Percentiles rank a stretch among this genome's conserved stretches.
Conservation (phyloP, 2,797 vertebrate species). For the Oreochromis grahami region DNA sequence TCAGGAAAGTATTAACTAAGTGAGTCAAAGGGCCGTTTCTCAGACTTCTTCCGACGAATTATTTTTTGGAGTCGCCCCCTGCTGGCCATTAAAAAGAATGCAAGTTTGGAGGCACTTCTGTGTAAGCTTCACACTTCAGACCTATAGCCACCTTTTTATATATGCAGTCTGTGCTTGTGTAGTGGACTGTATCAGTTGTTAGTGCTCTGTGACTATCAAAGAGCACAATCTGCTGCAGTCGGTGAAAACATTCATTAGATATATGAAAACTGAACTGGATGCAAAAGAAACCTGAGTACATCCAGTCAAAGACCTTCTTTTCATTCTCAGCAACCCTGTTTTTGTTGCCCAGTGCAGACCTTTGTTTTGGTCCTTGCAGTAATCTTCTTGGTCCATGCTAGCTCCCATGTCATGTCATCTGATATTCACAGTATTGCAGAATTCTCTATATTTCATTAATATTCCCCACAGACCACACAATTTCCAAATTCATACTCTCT, state of each 20-base stretch:
- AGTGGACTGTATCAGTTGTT: background rate
- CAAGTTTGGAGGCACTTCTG: accelerated
- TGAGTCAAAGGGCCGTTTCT: accelerated
- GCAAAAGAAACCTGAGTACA: background rate
- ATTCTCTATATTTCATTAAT: background rate
- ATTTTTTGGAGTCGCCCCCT: background rate
- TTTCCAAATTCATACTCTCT: background rate
- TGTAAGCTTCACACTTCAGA: background rate
- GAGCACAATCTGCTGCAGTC: accelerated
- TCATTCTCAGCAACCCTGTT: background rate
- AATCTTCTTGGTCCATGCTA: background rate
- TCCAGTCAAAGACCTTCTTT: background rate
- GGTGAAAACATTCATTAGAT: background rate
- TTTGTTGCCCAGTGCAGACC: background rate
- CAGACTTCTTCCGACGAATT: background rate
- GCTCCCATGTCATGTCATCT: background rate
- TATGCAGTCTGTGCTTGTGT: background rate
- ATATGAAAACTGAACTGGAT: background rate
- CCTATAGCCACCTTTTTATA: background rate
- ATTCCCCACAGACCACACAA: too few species aligned
- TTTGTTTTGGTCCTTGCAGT: background rate
- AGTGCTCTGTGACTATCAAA: background rate
- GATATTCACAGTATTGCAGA: background rate
- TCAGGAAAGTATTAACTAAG: background rate
- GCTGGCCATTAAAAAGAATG: accelerated